A percentile compares a stretch with the other conserved stretches of the same genome.
Evolutionary conservation across 2,888 invertebrate genomes (phyloP).

Genomic region (Orthonevra nobilis): DNA sequence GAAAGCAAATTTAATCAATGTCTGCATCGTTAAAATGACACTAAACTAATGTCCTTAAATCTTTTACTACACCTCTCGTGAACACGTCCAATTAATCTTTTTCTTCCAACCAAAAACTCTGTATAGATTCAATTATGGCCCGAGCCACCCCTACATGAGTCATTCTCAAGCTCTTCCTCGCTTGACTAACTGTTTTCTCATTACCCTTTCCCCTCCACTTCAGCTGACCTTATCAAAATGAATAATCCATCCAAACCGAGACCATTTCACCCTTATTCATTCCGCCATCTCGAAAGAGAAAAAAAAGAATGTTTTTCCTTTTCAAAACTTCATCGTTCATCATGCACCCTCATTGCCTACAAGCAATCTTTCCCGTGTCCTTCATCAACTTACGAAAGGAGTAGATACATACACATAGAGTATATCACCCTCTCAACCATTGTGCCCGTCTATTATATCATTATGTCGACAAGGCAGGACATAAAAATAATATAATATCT

Average conservation of each 20-base stretch:
- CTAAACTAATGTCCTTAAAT: too few species aligned
- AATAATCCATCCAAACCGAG: slow-evolving; percentile 30
- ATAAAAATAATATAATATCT: slow-evolving; percentile 42
- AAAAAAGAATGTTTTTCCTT: slow-evolving; percentile 23
- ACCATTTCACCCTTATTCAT: slow-evolving; percentile 51
- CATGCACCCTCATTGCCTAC: slow-evolving; percentile 29
- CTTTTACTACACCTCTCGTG: too few species aligned
- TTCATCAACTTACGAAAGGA: background rate
- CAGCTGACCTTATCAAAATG: slow-evolving; percentile 9
- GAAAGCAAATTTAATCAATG: too few species aligned
- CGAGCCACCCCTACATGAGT: background rate
- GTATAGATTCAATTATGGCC: too few species aligned
- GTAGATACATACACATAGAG: too few species aligned
- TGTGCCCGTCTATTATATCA: slow-evolving; percentile 44
- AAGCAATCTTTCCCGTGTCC: slow-evolving; percentile 29
- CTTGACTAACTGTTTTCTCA: background rate
- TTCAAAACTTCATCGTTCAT: slow-evolving; percentile 52
- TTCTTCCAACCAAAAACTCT: background rate
- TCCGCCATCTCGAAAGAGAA: slow-evolving; percentile 6
- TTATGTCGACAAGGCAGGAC: slow-evolving; percentile 48
- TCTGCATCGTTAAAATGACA: too few species aligned
- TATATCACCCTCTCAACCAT: too few species aligned
- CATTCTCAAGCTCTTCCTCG: background rate
- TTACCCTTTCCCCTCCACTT: background rate
- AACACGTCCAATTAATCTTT: too few species aligned